phyloP scores from a whole-genome alignment of 2,797 vertebrate genomes.

The Rhinogobio ventralis region DNA sequence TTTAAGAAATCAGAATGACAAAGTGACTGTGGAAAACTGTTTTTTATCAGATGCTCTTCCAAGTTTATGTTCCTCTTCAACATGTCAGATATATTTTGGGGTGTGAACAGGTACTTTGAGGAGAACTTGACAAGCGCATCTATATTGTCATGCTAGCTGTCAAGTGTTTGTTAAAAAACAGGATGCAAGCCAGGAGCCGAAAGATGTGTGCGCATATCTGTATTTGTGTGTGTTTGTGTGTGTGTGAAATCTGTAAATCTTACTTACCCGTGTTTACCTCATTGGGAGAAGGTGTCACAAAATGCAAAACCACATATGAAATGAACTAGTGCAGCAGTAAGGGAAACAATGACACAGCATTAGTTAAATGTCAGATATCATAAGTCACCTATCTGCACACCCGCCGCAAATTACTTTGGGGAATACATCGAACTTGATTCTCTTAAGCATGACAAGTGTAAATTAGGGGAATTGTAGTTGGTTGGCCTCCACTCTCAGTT shows the following conservation, averaged over 20 bases:
- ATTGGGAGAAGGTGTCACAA: constrained; percentile 2
- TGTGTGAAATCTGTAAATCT: not conserved
- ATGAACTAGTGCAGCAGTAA: not conserved
- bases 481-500: constrained; percentile 44
- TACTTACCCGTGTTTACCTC: constrained; percentile 8
- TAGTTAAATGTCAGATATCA: constrained; percentile 44
- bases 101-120: not conserved
- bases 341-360: constrained; percentile 22
- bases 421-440: constrained; percentile 40
- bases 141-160: not conserved
- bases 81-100: constrained; percentile 16
- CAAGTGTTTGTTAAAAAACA: constrained; percentile 27
- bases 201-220: not conserved
- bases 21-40: not conserved
- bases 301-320: not conserved
- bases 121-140: not conserved
- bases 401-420: constrained; percentile 43
- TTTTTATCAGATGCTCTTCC: not conserved
- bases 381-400: constrained; percentile 35
- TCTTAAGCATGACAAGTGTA: constrained; percentile 52
- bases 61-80: not conserved
- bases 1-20: not conserved
- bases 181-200: not conserved
- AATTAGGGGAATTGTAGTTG: constrained; percentile 49
- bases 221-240: not conserved